phyloP scores from a whole-genome alignment of 2,888 invertebrate species.

The Belgica antarctica region DNA sequence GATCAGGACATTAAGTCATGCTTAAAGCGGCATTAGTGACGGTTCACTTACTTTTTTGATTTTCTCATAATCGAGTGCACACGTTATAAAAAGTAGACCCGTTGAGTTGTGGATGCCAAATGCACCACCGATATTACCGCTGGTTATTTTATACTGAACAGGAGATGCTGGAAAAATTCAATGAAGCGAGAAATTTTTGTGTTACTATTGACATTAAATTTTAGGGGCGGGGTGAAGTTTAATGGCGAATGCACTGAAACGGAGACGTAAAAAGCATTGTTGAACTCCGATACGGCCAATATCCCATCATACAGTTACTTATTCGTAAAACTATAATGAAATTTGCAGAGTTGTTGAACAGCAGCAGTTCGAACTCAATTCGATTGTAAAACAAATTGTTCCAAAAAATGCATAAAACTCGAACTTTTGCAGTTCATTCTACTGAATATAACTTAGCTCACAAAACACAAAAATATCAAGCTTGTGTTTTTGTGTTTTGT shows the following conservation, averaged over 20 bases:
- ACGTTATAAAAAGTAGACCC: constrained; percentile 60
- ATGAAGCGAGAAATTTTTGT: constrained; percentile 4
- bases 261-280: not conserved
- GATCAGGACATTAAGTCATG: not conserved
- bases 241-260: not conserved
- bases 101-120: constrained; percentile 59
- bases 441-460: not conserved
- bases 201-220: not conserved
- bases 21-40: too few relatives aligned
- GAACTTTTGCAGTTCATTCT: constrained; percentile 35
- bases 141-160: constrained; percentile 59
- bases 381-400: constrained; percentile 9
- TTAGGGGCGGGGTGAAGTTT: not conserved
- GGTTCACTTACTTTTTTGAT: constrained; percentile 55
- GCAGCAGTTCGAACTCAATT: constrained; percentile 8
- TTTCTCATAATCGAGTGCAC: constrained; percentile 59
- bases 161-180: constrained; percentile 54
- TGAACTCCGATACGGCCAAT: not conserved
- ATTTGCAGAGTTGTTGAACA: not conserved
- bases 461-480: too few relatives aligned
- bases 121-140: constrained; percentile 59
- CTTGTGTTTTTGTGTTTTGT: too few relatives aligned
- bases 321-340: not conserved
- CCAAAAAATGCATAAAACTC: constrained; percentile 34
- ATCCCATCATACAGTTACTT: not conserved